Percentiles rank a stretch among this genome's conserved stretches.
Evolutionary conservation across 2,113 vertebrate genomes (phyloP).

Genomic region (Aegotheles bennettii): DNA sequence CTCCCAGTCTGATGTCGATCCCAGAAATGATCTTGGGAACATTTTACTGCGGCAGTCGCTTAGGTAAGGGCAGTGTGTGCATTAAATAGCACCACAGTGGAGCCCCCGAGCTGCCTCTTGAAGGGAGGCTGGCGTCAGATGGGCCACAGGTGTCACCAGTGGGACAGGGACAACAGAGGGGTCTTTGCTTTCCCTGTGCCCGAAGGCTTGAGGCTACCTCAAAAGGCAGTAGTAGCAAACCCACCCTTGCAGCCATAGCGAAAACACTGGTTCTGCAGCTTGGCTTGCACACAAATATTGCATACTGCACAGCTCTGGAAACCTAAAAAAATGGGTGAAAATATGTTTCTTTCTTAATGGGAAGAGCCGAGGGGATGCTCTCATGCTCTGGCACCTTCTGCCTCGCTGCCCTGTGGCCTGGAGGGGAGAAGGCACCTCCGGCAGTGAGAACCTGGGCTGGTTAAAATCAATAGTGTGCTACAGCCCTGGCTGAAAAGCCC

Average conservation of each 20-base stretch:
- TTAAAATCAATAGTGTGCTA: not conserved
- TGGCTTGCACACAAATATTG: not conserved
- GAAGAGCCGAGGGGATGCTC: not conserved
- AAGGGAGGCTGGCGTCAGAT: not conserved
- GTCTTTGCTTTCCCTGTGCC: not conserved
- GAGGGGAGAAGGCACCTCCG: not conserved
- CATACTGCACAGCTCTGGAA: not conserved
- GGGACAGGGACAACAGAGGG: fast-evolving
- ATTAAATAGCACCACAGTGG: fast-evolving
- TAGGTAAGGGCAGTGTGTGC: not conserved
- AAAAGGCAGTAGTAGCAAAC: fast-evolving
- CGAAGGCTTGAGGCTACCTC: not conserved
- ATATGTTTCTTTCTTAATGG: not conserved
- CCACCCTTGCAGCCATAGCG: not conserved
- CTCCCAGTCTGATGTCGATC: not conserved
- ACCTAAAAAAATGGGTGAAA: not conserved
- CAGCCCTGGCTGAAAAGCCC: not conserved
- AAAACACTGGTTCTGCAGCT: not conserved
- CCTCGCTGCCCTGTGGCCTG: not conserved
- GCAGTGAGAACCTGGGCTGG: not conserved
- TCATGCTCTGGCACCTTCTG: not conserved
- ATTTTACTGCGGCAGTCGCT: not conserved
- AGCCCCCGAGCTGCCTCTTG: not conserved
- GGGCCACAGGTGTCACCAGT: fast-evolving
- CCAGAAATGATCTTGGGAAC: not conserved